These are phyloP conservation scores for Acipenser ruthenus DNA, from an alignment of 2,797 vertebrate genomes.

Conservation along the genomic window DNA sequence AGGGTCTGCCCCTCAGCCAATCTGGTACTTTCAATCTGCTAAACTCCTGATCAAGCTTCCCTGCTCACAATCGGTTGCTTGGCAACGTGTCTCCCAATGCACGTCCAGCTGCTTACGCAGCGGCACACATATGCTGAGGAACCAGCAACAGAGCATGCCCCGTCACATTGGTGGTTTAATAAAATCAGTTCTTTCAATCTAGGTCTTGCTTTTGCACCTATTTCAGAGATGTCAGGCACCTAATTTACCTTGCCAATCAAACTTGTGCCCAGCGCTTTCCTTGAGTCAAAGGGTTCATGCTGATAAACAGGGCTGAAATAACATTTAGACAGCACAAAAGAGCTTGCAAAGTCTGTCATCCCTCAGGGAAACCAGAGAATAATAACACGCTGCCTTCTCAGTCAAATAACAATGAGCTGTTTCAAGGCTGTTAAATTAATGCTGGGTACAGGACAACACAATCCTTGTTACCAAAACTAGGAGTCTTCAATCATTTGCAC, in stretches of 20 bases:
- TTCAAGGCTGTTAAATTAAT: not conserved
- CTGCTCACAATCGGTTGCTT: no score
- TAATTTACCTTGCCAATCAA: slow-evolving; percentile 7
- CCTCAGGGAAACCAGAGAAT: slow-evolving; percentile 4
- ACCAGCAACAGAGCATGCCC: no score
- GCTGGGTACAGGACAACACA: not conserved
- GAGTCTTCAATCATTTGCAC: not conserved
- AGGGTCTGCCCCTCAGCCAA: no score
- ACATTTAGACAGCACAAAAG: slow-evolving; percentile 40
- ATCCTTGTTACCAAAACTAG: not conserved
- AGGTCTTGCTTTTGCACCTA: no score
- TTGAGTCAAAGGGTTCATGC: slow-evolving; percentile 21
- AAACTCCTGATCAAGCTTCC: no score
- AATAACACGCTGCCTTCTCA: slow-evolving; percentile 11
- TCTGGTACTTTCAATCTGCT: no score
- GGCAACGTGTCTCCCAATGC: no score
- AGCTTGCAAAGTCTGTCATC: not conserved
- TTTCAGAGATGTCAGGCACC: not conserved
- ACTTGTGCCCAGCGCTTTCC: not conserved
- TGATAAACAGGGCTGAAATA: slow-evolving; percentile 47
- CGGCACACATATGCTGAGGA: no score
- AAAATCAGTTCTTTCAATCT: no score
- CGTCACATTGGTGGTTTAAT: no score
- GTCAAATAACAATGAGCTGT: slow-evolving; percentile 6
- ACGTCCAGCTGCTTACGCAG: no score